Conservation (phyloP, 1,140 invertebrate species). For the Tachypleus tridentatus region DNA sequence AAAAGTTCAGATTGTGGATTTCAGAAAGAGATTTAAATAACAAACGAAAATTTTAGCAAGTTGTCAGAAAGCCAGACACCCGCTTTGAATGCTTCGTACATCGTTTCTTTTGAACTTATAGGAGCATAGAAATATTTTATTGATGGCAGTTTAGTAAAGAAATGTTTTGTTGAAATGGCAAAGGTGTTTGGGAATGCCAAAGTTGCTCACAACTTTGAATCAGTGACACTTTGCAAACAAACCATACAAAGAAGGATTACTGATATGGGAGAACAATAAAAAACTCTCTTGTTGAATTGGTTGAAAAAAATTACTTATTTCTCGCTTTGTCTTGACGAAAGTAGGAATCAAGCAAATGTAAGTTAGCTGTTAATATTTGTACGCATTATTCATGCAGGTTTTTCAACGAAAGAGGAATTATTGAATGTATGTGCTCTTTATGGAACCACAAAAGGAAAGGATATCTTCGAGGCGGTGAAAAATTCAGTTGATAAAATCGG, state of each 20-base stretch:
- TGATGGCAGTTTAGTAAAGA: conserved; percentile 6
- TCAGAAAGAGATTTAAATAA: background rate
- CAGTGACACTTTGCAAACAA: conserved; percentile 3
- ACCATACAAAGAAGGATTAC: conserved; percentile 1
- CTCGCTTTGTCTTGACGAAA: too few relatives aligned
- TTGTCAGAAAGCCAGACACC: background rate
- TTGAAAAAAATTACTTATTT: background rate
- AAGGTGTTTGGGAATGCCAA: conserved; percentile 3
- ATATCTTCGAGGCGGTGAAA: too few relatives aligned
- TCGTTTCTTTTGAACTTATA: conserved; percentile 2
- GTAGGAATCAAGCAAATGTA: too few relatives aligned
- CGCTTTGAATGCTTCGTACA: conserved; percentile 1
- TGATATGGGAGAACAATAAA: background rate
- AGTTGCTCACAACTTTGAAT: conserved; percentile 3
- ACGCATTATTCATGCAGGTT: too few relatives aligned
- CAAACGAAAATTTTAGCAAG: conserved; percentile 1
- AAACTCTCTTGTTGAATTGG: background rate
- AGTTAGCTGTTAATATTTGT: too few relatives aligned
- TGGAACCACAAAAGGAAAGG: too few relatives aligned
- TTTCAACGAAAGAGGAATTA: too few relatives aligned
- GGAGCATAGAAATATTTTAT: conserved; percentile 2
- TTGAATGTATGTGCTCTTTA: too few relatives aligned
- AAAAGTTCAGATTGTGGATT: background rate
- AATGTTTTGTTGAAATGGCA: conserved; percentile 1
- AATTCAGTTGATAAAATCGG: too few relatives aligned